Evolutionary conservation across 2,797 vertebrate genomes (phyloP).

Genomic region (Tauraco hartlaubi): DNA sequence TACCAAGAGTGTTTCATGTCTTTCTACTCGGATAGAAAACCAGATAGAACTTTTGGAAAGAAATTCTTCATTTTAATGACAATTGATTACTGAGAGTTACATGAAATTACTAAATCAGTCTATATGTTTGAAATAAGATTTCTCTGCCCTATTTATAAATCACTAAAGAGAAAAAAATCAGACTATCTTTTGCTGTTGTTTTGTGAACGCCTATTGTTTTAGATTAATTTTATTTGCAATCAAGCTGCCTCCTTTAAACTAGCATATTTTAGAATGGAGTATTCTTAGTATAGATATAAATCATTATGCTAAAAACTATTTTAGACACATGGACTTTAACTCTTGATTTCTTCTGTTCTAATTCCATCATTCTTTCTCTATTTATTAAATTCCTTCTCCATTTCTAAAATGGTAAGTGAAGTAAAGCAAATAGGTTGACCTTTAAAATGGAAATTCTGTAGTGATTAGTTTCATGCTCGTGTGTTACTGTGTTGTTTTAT

Average conservation of each 20-base stretch:
- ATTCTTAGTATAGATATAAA: neutral
- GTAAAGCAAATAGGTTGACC: neutral
- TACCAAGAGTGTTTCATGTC: neutral
- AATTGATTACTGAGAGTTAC: neutral
- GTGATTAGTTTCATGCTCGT: neutral
- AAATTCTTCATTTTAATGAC: neutral
- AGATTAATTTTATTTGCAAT: neutral
- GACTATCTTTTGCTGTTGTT: neutral
- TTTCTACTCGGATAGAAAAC: neutral
- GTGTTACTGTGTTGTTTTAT: neutral
- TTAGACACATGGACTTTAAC: neutral
- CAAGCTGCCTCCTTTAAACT: neutral
- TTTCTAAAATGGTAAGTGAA: neutral
- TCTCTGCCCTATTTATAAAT: neutral
- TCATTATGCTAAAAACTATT: neutral
- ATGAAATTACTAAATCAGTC: neutral
- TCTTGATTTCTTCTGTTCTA: neutral
- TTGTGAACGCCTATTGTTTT: neutral
- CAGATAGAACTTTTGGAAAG: neutral
- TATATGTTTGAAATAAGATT: neutral
- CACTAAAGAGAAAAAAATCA: neutral
- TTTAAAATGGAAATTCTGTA: conserved; percentile 6
- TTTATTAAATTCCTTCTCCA: neutral
- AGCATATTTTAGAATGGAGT: neutral
- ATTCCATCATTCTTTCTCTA: neutral